Conservation (phyloP, 2,113 vertebrate species). For the Pterocles burchelli region DNA sequence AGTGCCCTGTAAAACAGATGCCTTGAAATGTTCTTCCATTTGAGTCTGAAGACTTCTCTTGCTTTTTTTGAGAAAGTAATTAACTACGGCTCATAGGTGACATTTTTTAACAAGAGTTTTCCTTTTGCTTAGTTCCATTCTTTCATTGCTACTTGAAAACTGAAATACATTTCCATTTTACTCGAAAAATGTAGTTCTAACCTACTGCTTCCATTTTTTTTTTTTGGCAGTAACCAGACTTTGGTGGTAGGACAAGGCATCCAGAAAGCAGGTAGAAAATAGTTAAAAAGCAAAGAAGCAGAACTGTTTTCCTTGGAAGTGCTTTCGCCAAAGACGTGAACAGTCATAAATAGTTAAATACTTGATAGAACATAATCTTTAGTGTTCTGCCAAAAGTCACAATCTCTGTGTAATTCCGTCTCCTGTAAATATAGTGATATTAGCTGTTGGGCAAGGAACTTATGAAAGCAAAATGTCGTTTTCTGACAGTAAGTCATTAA, state of each 20-base stretch:
- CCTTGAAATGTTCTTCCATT: not conserved
- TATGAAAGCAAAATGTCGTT: not conserved
- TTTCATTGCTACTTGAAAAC: not conserved
- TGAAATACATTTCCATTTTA: not conserved
- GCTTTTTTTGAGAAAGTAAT: not conserved
- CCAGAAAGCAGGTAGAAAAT: not conserved
- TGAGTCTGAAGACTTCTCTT: not conserved
- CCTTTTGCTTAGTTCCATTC: not conserved
- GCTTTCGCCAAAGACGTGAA: not conserved
- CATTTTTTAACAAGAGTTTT: not conserved
- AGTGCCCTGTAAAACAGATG: not conserved
- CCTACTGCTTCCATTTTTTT: fast-evolving
- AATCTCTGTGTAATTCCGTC: not conserved
- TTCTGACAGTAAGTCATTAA: not conserved
- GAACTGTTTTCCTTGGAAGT: not conserved
- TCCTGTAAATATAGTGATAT: fast-evolving
- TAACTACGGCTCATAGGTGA: not conserved
- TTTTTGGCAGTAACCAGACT: not conserved
- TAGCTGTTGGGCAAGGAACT: not conserved
- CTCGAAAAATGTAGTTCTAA: not conserved
- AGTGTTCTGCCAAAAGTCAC: not conserved
- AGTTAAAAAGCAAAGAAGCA: not conserved
- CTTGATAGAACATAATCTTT: not conserved
- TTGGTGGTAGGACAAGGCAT: not conserved
- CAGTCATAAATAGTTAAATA: not conserved